Conservation (phyloP, 92 coral and sea anemone genomes). For the Palythoa grandiflora region DNA sequence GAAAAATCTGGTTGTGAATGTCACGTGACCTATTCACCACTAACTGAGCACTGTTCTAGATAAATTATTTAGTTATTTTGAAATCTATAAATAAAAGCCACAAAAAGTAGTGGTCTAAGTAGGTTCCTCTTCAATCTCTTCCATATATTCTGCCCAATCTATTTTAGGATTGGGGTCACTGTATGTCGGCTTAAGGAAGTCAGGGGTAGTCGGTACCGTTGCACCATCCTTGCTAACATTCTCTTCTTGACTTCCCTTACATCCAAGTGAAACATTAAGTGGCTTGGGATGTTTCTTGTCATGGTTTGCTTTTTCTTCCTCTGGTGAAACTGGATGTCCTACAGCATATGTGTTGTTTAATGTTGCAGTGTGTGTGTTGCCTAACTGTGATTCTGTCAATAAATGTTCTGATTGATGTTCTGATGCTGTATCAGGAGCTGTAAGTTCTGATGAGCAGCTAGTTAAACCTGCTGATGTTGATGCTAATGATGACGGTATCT, state of each 20-base stretch:
- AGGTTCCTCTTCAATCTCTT: conserved; percentile 25
- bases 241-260: conserved; percentile 7
- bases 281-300: conserved; percentile 29
- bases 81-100: no score
- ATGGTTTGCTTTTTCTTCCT: neutral
- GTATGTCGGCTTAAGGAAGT: conserved; percentile 67
- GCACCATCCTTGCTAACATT: neutral
- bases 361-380: neutral
- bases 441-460: neutral
- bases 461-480: neutral
- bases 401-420: neutral
- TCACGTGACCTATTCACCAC: no score
- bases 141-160: conserved; percentile 44
- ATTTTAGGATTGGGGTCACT: conserved; percentile 34
- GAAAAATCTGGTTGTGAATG: no score
- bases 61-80: no score
- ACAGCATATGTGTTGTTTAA: neutral
- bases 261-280: conserved; percentile 1
- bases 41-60: no score
- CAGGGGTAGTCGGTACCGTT: conserved; percentile 70
- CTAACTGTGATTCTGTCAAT: neutral
- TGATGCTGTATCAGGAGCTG: neutral
- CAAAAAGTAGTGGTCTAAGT: neutral
- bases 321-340: neutral
- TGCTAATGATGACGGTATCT: neutral